Conservation (phyloP, 2,888 invertebrate species). For the Dryococelus australis region DNA sequence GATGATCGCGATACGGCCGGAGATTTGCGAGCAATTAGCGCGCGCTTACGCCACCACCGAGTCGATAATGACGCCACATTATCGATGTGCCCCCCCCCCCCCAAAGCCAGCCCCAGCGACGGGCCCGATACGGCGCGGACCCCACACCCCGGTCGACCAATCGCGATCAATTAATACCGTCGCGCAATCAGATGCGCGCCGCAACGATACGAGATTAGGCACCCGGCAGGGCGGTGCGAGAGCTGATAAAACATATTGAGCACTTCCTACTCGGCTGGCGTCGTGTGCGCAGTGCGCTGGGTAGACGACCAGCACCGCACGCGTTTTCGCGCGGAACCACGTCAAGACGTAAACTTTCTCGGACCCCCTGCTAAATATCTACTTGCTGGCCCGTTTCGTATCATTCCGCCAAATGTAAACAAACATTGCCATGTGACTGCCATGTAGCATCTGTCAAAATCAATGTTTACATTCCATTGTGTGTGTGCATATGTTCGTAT, state of each 20-base stretch:
- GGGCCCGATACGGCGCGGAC: neutral
- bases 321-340: too few relatives aligned
- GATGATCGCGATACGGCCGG: constrained; percentile 4
- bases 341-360: neutral
- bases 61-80: constrained; percentile 28
- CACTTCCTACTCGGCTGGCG: neutral
- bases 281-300: neutral
- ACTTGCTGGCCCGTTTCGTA: too few relatives aligned
- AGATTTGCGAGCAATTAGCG: constrained; percentile 30
- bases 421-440: too few relatives aligned
- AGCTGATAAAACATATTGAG: neutral
- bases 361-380: too few relatives aligned
- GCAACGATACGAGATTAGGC: neutral
- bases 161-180: neutral
- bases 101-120: neutral
- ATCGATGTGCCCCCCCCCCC: neutral
- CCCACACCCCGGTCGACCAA: neutral
- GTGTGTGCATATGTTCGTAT: too few relatives aligned
- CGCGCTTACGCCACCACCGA: constrained; percentile 11
- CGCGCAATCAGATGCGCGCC: neutral
- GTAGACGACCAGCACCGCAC: neutral
- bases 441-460: too few relatives aligned
- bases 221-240: neutral
- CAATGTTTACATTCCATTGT: too few relatives aligned
- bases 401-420: too few relatives aligned